Base-by-base conservation (phyloP, 2,797 vertebrate species). In the Myotis myotis region DNA sequence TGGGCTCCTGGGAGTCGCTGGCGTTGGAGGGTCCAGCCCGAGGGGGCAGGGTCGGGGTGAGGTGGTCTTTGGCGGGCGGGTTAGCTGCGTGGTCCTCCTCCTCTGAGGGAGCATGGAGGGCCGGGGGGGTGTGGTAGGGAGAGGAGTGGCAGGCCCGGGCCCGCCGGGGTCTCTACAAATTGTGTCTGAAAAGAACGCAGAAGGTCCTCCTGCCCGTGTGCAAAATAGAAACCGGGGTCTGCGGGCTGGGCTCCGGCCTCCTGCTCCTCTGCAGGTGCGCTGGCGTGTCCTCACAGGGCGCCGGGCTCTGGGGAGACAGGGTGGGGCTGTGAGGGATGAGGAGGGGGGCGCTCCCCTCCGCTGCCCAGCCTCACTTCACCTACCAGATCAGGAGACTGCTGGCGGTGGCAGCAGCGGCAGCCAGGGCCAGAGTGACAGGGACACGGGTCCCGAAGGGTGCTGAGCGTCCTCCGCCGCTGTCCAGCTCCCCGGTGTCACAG, bases 41-140 rank as follows among this genome's bases (percentile, higher is more conserved):
- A 91, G 95, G 90, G 96, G 93, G 76, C 60, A 76, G 41, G 84
- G 33, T 5, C 38, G 83, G 84, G 78, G 79, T 10, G 28, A 38
- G 55, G 25, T 70, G 82, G 96, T 97, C 97, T 99, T 99, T 99
- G 99, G 99, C 99, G 98, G 99, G 99, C 98, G 99, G 98, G 98
- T 99, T 99, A 98, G 99, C 99, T 99, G 99, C 99, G 98, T 98
- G 98, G 95, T 71, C 96, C 95, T 94, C 95, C 95, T 92, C 90
- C 55, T 41, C 25, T 20, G 33, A 76, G 19, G 71, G 70, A 92
- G 64, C 64, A 47, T 86, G 49, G 87, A 71, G 80, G 80, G 90
- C 93, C 92, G 8, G 89, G n/a, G 10, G 44, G 92, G 62, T 60
- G 62, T 78, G 78, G 93, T 3, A 0, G 82, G 89, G 62, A 84